A percentile compares a stretch with the other conserved stretches of the same genome.
phyloP scores from a whole-genome alignment of 1,140 invertebrate species.

The Whitmania pigra region DNA sequence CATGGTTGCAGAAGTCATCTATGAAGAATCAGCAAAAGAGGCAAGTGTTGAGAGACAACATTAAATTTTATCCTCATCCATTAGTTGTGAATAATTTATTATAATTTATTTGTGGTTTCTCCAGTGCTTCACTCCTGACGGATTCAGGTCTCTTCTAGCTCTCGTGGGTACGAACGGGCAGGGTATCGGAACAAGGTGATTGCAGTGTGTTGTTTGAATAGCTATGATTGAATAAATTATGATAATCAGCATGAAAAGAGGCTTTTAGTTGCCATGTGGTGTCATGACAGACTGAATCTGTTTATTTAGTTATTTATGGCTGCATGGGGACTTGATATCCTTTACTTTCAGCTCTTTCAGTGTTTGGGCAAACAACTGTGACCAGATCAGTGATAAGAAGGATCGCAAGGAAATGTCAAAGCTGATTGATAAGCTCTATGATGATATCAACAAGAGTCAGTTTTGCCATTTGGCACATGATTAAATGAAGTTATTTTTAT shows the following conservation, averaged over 20 bases:
- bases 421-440: conserved; percentile 68
- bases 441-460: conserved; percentile 66
- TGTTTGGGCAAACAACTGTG: conserved; percentile 66
- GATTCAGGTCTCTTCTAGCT: conserved; percentile 71
- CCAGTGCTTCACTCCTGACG: conserved; percentile 72
- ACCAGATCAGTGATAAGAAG: conserved; percentile 52
- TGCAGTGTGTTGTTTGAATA: not conserved
- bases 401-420: conserved; percentile 50
- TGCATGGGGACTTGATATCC: not conserved
- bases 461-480: not conserved
- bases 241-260: not conserved
- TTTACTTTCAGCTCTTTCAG: conserved; percentile 53
- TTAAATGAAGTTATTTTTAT: too few species aligned
- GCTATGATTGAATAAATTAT: not conserved
- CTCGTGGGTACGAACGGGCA: conserved; percentile 83
- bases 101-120: conserved; percentile 22
- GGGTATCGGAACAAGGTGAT: conserved; percentile 68
- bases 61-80: not conserved
- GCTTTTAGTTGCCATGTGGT: not conserved
- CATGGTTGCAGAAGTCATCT: conserved; percentile 51
- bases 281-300: not conserved
- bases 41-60: conserved; percentile 31
- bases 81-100: not conserved
- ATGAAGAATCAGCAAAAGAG: conserved; percentile 42
- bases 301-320: too few species aligned